Percentiles rank a stretch among this genome's conserved stretches.
These are phyloP conservation scores for Natrix natrix DNA, from an alignment of 2,797 vertebrate species.

Conservation along the genomic window DNA sequence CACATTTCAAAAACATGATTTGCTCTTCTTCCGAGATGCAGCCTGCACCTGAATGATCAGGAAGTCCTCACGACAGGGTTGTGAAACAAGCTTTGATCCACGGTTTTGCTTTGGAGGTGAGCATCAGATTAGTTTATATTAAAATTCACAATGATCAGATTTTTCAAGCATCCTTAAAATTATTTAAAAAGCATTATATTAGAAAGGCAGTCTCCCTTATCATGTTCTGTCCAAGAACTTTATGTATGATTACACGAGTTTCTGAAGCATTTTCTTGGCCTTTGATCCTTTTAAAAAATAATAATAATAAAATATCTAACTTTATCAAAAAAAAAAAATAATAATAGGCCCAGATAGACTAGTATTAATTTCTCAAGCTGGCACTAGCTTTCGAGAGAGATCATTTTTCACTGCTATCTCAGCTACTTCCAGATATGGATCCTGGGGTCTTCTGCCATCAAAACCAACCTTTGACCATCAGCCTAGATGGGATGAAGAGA, in stretches of 20 bases:
- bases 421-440: not conserved
- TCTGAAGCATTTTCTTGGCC: not conserved
- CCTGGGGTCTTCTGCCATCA: not conserved
- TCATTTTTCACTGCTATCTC: not conserved
- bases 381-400: not conserved
- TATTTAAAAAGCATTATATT: not conserved
- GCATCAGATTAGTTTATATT: not conserved
- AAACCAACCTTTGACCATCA: not conserved
- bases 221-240: not conserved
- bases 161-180: not conserved
- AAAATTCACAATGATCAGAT: not conserved
- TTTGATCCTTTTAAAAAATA: not conserved
- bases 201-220: not conserved
- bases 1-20: not conserved
- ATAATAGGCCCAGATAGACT: not conserved
- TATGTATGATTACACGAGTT: fast-evolving
- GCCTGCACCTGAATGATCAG: not conserved
- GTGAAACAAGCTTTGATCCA: not conserved
- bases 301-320: not conserved
- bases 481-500: not conserved
- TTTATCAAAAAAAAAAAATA: not conserved
- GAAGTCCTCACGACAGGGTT: not conserved
- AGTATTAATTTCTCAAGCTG: not conserved
- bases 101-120: not conserved
- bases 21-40: not conserved